phyloP scores from a whole-genome alignment of 2,888 invertebrate species.

The Leptura quadrifasciata region DNA sequence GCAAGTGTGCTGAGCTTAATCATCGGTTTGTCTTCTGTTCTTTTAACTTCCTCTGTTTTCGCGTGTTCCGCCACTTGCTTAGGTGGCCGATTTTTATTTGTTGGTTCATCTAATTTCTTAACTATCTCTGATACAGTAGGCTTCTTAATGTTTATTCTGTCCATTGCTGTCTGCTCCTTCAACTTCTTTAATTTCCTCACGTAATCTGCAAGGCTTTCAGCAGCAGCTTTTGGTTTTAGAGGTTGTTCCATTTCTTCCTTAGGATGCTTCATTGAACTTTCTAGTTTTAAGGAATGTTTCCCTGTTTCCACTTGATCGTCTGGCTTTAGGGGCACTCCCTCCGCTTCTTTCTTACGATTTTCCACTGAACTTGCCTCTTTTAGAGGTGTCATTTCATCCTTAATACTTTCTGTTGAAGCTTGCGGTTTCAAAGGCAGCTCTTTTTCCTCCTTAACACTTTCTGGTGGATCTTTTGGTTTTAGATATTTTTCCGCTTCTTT shows the following conservation, averaged over 20 bases:
- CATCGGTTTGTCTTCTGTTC: neutral
- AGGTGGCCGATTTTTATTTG: neutral
- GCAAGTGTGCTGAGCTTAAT: neutral
- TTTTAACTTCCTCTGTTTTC: neutral
- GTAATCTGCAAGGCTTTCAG: constrained; percentile 37
- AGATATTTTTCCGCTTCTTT: too few species aligned
- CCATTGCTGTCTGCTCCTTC: constrained; percentile 40
- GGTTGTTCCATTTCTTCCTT: too few species aligned
- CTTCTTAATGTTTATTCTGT: constrained; percentile 24
- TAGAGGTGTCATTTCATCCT: too few species aligned
- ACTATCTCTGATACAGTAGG: neutral
- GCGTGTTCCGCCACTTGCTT: neutral
- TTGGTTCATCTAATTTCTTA: neutral
- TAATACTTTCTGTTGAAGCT: too few species aligned
- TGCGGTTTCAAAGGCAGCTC: too few species aligned
- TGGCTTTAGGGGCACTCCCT: neutral
- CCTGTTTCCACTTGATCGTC: neutral
- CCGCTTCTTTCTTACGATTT: too few species aligned
- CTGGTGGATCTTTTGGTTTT: too few species aligned
- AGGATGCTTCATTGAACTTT: too few species aligned
- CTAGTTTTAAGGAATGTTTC: too few species aligned
- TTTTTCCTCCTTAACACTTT: too few species aligned
- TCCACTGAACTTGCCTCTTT: too few species aligned
- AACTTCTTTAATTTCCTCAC: constrained; percentile 39
- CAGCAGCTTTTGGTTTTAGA: neutral